phyloP scores from a whole-genome alignment of 64 coral and sea anemone genomes.

The Astreopora myriophthalma region DNA sequence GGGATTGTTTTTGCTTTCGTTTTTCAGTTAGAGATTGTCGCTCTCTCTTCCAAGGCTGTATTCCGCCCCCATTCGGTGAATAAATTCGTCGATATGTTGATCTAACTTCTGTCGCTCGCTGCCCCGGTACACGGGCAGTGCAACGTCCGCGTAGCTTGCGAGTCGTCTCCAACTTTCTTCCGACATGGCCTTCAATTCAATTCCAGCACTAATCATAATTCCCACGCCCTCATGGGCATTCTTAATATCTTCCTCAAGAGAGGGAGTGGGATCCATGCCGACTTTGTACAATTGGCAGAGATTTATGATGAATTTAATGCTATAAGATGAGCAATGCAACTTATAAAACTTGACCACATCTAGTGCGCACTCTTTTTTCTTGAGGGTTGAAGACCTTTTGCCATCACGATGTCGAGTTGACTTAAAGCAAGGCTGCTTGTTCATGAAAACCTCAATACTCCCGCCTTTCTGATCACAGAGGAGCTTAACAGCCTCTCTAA shows the following conservation, averaged over 20 bases:
- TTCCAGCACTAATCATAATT: constrained; percentile 8
- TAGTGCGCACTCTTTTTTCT: neutral
- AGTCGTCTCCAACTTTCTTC: constrained; percentile 22
- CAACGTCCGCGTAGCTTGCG: neutral
- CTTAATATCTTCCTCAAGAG: neutral
- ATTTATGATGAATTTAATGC: neutral
- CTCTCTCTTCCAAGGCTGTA: neutral
- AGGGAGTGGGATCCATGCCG: neutral
- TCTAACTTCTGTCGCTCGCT: constrained; percentile 22
- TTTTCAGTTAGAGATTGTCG: no score
- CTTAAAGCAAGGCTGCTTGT: constrained; percentile 46
- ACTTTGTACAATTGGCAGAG: constrained; percentile 36
- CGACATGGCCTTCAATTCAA: constrained; percentile 28
- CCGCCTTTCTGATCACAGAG: neutral
- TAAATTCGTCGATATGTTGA: neutral
- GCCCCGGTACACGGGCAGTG: neutral
- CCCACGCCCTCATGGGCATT: neutral
- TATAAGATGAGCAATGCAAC: neutral
- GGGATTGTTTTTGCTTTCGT: no score
- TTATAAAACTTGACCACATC: neutral
- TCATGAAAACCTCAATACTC: neutral
- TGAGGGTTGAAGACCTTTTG: neutral
- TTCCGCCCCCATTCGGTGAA: neutral
- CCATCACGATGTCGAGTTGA: neutral
- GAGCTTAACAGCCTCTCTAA: neutral